A percentile compares a stretch with the other conserved stretches of the same genome.
These are phyloP conservation scores for Macquaria australasica DNA, from an alignment of 2,113 vertebrate genomes.

Conservation along the genomic window DNA sequence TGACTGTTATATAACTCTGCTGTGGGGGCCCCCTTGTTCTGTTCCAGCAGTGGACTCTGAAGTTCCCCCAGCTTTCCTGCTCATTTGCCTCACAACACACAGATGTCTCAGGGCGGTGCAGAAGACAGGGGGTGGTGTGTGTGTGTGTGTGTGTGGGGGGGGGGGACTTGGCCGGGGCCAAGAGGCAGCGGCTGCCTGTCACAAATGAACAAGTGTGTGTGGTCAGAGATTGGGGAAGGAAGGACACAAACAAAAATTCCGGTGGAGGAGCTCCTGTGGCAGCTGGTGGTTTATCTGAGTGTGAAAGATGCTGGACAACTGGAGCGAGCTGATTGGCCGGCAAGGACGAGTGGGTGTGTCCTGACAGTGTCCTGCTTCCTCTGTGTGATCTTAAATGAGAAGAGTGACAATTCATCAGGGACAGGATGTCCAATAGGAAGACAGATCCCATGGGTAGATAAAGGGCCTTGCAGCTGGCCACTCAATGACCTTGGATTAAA, in stretches of 20 bases:
- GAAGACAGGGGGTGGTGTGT: conserved; percentile 24
- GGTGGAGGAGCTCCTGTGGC: conserved; percentile 82
- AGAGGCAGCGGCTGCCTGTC: conserved; percentile 74
- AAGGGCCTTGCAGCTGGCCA: conserved; percentile 72
- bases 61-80: conserved; percentile 69
- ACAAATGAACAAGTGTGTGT: conserved; percentile 80
- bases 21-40: conserved; percentile 66
- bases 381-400: conserved; percentile 83
- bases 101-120: conserved; percentile 68
- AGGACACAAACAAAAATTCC: conserved; percentile 74
- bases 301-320: conserved; percentile 86
- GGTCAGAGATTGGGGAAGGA: conserved; percentile 82
- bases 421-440: conserved; percentile 81
- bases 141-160: not conserved
- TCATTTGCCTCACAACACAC: conserved; percentile 67
- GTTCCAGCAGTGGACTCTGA: conserved; percentile 67
- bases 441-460: conserved; percentile 71
- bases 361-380: conserved; percentile 84
- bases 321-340: conserved; percentile 83
- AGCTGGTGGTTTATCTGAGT: conserved; percentile 84
- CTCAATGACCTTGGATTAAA: conserved; percentile 70
- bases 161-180: conserved; percentile 49
- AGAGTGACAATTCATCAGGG: conserved; percentile 77
- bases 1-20: conserved; percentile 70
- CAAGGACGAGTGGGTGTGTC: conserved; percentile 80